Conservation (phyloP, 2,113 vertebrate species). For the Chroicocephalus ridibundus region DNA sequence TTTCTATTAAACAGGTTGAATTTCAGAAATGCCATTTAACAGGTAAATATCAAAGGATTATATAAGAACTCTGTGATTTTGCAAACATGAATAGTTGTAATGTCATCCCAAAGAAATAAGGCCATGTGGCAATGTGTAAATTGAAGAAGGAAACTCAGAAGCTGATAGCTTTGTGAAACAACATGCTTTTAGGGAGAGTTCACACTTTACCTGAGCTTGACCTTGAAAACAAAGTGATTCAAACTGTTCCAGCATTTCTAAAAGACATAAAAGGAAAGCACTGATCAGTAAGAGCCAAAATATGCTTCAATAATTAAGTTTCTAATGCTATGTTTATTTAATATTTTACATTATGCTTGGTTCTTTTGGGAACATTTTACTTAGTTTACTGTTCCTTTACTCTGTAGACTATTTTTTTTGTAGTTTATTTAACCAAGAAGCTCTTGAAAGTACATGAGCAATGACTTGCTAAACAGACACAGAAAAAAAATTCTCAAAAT, state of each 20-base stretch:
- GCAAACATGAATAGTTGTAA: background rate
- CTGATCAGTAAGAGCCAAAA: background rate
- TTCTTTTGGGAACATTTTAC: background rate
- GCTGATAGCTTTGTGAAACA: background rate
- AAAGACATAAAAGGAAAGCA: background rate
- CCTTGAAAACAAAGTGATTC: background rate
- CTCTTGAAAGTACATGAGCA: background rate
- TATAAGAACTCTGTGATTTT: background rate
- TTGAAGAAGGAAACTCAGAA: background rate
- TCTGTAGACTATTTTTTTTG: background rate
- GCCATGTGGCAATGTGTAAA: background rate
- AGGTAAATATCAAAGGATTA: background rate
- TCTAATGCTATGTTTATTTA: background rate
- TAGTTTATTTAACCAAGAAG: background rate
- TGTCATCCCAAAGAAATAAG: background rate
- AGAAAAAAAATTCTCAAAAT: constrained; percentile 4
- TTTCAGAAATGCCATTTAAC: background rate
- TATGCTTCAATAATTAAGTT: background rate
- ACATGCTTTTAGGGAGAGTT: background rate
- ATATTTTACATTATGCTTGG: background rate
- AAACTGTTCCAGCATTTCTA: background rate
- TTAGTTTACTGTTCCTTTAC: background rate
- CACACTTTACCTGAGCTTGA: background rate
- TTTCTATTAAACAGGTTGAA: background rate
- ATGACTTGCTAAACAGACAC: background rate